These are phyloP conservation scores for Argyresthia albistria DNA, from an alignment of 2,888 invertebrate genomes.

Conservation along the genomic window DNA sequence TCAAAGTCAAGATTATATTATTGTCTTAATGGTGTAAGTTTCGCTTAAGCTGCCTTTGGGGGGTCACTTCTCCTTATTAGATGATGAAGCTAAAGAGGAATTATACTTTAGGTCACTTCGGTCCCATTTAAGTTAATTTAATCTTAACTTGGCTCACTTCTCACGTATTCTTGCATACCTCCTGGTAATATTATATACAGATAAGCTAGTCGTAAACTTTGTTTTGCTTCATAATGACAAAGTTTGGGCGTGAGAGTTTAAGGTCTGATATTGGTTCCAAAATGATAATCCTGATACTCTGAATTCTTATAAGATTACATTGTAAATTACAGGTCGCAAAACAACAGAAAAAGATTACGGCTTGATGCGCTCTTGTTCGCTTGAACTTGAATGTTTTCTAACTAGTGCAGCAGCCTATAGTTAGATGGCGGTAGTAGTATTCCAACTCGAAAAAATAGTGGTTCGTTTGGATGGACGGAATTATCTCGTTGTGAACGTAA, in stretches of 20 bases:
- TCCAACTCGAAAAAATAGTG: too few species aligned
- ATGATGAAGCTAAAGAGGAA: slow-evolving; percentile 47
- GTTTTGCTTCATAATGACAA: background rate
- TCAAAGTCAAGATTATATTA: slow-evolving; percentile 43
- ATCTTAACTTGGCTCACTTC: slow-evolving; percentile 40
- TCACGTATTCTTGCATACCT: slow-evolving; percentile 7
- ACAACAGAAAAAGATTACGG: too few species aligned
- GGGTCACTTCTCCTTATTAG: slow-evolving; percentile 65
- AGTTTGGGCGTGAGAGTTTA: background rate
- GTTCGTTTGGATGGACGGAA: too few species aligned
- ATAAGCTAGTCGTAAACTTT: background rate
- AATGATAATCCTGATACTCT: too few species aligned
- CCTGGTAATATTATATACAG: slow-evolving; percentile 2
- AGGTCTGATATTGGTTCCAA: too few species aligned
- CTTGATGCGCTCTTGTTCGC: too few species aligned
- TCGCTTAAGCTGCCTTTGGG: slow-evolving; percentile 51
- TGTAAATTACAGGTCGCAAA: too few species aligned
- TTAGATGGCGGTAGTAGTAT: too few species aligned
- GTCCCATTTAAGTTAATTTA: slow-evolving; percentile 65
- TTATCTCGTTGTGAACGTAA: too few species aligned
- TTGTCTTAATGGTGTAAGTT: slow-evolving; percentile 65
- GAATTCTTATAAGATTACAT: too few species aligned
- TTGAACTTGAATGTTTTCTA: too few species aligned
- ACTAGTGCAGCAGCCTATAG: too few species aligned
- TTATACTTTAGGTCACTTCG: slow-evolving; percentile 68